Conservation (phyloP, 2,797 vertebrate species). For the Chiroxiphia lanceolata region DNA sequence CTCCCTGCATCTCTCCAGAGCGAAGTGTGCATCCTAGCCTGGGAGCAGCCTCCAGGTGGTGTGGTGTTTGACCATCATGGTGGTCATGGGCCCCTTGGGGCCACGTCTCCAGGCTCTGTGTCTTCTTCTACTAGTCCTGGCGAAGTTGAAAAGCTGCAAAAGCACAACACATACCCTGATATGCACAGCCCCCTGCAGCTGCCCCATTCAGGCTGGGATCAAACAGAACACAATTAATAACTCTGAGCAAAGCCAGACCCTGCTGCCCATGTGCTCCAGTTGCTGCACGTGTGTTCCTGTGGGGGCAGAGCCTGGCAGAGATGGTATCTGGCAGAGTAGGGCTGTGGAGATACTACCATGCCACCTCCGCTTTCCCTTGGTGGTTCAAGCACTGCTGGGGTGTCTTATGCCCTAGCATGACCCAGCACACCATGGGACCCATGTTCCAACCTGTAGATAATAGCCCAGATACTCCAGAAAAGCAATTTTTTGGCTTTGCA, state of each 20-base stretch:
- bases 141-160: conserved; percentile 43
- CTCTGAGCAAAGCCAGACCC: conserved; percentile 56
- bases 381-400: not conserved
- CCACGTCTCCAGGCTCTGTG: not conserved
- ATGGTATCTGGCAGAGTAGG: not conserved
- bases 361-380: fast-evolving
- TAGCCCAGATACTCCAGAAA: not conserved
- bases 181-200: not conserved
- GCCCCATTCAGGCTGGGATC: not conserved
- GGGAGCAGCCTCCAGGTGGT: fast-evolving
- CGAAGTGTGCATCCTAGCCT: not conserved
- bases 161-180: not conserved
- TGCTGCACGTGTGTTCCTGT: not conserved
- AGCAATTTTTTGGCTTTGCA: not conserved
- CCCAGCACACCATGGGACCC: fast-evolving
- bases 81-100: not conserved
- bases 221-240: not conserved
- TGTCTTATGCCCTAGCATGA: not conserved
- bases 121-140: not conserved
- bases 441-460: not conserved
- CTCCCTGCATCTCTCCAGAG: not conserved
- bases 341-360: not conserved
- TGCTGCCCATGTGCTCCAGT: not conserved
- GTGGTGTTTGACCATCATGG: fast-evolving
- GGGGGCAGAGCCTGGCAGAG: not conserved